Evolutionary conservation across 2,888 invertebrate genomes (phyloP).

Genomic region (Melinaea menophilus): DNA sequence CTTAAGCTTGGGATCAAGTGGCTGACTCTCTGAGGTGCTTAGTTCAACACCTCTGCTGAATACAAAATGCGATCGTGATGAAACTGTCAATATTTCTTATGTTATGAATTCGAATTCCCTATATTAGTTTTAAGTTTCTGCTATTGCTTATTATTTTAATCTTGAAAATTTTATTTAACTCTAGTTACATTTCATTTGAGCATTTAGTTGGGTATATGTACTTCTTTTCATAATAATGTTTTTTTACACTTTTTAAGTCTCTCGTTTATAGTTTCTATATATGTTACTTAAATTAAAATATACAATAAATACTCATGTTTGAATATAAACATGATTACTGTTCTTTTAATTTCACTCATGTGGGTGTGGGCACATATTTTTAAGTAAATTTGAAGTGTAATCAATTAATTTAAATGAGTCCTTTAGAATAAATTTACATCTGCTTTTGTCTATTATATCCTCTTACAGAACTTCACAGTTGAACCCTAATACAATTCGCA

Average conservation of each 20-base stretch:
- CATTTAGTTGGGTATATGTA: too few relatives aligned
- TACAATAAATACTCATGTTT: too few relatives aligned
- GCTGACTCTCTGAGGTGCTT: conserved; percentile 48
- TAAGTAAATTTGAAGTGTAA: too few relatives aligned
- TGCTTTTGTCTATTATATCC: background rate
- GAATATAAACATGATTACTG: too few relatives aligned
- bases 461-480: conserved; percentile 8
- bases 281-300: too few relatives aligned
- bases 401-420: background rate
- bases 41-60: conserved; percentile 56
- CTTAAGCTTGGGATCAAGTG: conserved; percentile 35
- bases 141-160: background rate
- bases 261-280: too few relatives aligned
- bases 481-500: conserved; percentile 19
- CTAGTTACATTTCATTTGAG: background rate
- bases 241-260: too few relatives aligned
- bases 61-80: conserved; percentile 62
- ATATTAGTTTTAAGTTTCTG: background rate
- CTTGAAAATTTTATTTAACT: background rate
- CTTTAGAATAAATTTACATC: conserved; percentile 13
- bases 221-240: too few relatives aligned
- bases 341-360: too few relatives aligned
- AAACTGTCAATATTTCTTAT: conserved; percentile 48
- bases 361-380: too few relatives aligned
- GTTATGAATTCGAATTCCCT: conserved; percentile 19